Base-by-base conservation (phyloP, 2,888 invertebrate species). In the Bellardia pandia region DNA sequence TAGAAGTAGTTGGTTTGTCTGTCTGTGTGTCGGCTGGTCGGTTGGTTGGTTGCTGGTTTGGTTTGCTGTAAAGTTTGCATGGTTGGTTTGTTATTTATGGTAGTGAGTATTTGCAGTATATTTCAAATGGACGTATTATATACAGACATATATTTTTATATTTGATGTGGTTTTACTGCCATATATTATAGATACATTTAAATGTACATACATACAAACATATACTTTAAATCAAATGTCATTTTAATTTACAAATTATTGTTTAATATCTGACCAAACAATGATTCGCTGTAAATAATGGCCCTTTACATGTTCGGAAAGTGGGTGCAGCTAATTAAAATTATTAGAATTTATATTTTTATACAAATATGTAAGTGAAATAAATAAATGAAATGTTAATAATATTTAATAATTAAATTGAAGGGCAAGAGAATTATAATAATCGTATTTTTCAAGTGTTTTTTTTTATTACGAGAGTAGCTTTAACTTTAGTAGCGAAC, bases 161-260 rank as follows among this genome's bases (percentile, higher is more conserved):
- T 30, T 58, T 58, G 13, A 33, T 68, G 66, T 77, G 66, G 64
- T 77, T 77, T 64, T 23, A 56, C 42, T 66, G 64, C 76, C 53
- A 30, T 62, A 62, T 30, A 37, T 58, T 37, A 37, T 37, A 37
- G 5, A 5, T 37, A 37, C 6, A 45, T 66, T 45, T 23, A 14
- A 23, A 23, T 23, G 1, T 7, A 51, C 30, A n/a, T 51, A 6
- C 4, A 7, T n/a, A 69, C 8, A 51, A 1, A 4, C 7, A 33
- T 14, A 51, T 8, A 69, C 69, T 45, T 76, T 40, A 76, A 66
- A 76, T 71, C 60, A 79, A 79, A 82, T 69, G 82, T 75, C 69
- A 82, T 76, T 76, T 82, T 76, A 62, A 82, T 82, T 82, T 69
- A 76, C n/a, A 76, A 69, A 76, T 53, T 42, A 48, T n/a, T 79